Percentiles rank a stretch among this genome's conserved stretches.
phyloP scores from a whole-genome alignment of 2,888 invertebrate species.

The Clunio marinus region DNA sequence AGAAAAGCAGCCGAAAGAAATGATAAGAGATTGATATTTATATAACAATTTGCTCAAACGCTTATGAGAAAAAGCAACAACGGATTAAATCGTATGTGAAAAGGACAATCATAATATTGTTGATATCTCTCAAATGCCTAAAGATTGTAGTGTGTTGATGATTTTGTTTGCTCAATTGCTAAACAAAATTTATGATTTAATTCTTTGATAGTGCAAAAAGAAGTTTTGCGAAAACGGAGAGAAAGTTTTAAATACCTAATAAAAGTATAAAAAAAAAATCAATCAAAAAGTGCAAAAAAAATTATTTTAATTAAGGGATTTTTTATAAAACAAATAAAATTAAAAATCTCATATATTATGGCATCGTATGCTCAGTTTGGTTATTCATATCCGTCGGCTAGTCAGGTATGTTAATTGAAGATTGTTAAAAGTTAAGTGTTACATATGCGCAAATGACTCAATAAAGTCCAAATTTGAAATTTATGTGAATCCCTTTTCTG shows the following conservation, averaged over 20 bases:
- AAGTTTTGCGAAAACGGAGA: slow-evolving; percentile 19
- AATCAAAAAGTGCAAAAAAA: slow-evolving; percentile 28
- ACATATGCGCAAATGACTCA: too few relatives aligned
- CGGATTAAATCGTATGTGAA: not conserved
- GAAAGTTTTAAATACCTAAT: not conserved
- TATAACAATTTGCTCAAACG: not conserved
- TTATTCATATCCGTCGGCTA: slow-evolving; percentile 86
- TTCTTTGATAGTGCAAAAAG: slow-evolving; percentile 34
- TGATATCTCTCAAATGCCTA: slow-evolving; percentile 26
- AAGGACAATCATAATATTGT: not conserved
- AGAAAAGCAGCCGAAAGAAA: slow-evolving; percentile 6
- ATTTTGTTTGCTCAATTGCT: slow-evolving; percentile 26
- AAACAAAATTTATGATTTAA: slow-evolving; percentile 31
- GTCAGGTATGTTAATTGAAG: slow-evolving; percentile 66
- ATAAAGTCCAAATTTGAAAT: too few relatives aligned
- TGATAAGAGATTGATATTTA: not conserved
- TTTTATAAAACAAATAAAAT: slow-evolving; percentile 10
- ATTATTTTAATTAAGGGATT: slow-evolving; percentile 16
- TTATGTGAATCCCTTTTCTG: too few relatives aligned
- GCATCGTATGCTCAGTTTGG: slow-evolving; percentile 88
- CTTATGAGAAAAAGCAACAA: not conserved
- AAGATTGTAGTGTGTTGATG: slow-evolving; percentile 8
- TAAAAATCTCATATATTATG: slow-evolving; percentile 44
- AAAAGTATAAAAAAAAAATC: not conserved
- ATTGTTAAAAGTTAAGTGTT: too few relatives aligned